Conservation (phyloP, 37 sponge, comb jelly and placozoan genomes). For the Crambe crambe region DNA sequence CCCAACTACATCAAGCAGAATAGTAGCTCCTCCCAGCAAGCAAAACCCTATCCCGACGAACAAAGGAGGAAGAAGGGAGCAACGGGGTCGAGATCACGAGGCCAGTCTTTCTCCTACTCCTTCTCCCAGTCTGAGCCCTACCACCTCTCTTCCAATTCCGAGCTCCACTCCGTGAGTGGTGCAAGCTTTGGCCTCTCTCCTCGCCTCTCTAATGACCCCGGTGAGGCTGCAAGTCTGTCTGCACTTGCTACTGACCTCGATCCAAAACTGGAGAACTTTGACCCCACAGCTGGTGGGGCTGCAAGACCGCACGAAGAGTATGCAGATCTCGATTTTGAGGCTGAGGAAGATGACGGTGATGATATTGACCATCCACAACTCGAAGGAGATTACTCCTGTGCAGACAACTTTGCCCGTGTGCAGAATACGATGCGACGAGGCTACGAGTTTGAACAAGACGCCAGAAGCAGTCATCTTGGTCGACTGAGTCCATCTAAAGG, state of each 20-base stretch:
- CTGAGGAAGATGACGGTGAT: conserved; percentile 20
- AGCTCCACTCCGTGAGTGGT: neutral
- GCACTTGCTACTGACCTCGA: conserved; percentile 14
- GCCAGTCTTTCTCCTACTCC: no score
- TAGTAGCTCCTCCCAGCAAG: neutral
- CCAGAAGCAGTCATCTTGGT: no score
- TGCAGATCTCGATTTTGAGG: conserved; percentile 18
- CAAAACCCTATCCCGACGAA: neutral
- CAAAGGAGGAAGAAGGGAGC: no score
- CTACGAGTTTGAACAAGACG: neutral
- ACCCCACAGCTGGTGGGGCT: conserved; percentile 13
- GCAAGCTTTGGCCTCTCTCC: neutral
- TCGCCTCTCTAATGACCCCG: conserved; percentile 12
- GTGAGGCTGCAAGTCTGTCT: conserved; percentile 10
- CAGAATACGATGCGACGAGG: neutral
- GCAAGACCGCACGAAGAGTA: conserved; percentile 7
- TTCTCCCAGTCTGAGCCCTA: neutral
- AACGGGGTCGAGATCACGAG: no score
- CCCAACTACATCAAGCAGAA: no score
- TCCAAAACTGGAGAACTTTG: conserved; percentile 23
- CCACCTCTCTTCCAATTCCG: neutral
- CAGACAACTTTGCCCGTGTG: neutral
- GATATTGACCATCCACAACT: conserved; percentile 20
- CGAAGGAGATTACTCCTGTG: neutral
- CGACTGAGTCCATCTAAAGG: neutral